Evolutionary conservation across 2,888 invertebrate species (phyloP).

Genomic region (Spatulosminthurus flaviceps): DNA sequence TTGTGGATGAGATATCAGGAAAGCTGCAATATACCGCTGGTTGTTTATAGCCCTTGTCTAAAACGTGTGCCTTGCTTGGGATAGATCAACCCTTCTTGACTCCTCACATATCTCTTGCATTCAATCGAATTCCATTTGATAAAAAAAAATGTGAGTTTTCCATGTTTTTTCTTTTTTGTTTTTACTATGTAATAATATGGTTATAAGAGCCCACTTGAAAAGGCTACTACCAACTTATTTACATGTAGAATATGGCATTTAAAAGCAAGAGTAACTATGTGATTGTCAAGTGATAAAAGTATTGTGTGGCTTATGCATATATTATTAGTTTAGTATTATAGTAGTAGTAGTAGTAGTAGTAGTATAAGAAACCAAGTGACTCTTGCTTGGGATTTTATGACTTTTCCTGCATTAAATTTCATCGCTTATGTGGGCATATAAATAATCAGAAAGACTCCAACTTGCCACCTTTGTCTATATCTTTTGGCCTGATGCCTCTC

Average conservation of each 20-base stretch:
- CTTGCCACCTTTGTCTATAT: background rate
- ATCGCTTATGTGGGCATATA: slow-evolving; percentile 9
- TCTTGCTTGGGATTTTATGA: slow-evolving; percentile 39
- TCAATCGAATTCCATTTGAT: slow-evolving; percentile 6
- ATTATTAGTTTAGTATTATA: too few relatives aligned
- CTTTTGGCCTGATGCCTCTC: background rate
- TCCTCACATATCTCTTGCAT: background rate
- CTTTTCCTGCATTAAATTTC: slow-evolving; percentile 36
- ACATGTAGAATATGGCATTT: too few relatives aligned
- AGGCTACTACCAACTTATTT: too few relatives aligned
- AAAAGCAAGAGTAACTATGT: background rate
- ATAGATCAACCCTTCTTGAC: background rate
- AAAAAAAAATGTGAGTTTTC: slow-evolving; percentile 20
- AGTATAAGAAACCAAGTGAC: background rate
- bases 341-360: too few relatives aligned
- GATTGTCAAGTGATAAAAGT: background rate
- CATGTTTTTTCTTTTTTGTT: background rate
- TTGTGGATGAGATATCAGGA: slow-evolving; percentile 22
- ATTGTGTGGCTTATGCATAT: too few relatives aligned
- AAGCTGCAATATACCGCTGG: slow-evolving; percentile 14
- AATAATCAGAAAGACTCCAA: slow-evolving; percentile 15
- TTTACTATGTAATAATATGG: background rate
- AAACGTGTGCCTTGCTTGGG: background rate
- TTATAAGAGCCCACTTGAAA: too few relatives aligned
- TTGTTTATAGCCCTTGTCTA: slow-evolving; percentile 10